phyloP scores from a whole-genome alignment of 2,113 vertebrate species.

The Trichomycterus rosablanca region DNA sequence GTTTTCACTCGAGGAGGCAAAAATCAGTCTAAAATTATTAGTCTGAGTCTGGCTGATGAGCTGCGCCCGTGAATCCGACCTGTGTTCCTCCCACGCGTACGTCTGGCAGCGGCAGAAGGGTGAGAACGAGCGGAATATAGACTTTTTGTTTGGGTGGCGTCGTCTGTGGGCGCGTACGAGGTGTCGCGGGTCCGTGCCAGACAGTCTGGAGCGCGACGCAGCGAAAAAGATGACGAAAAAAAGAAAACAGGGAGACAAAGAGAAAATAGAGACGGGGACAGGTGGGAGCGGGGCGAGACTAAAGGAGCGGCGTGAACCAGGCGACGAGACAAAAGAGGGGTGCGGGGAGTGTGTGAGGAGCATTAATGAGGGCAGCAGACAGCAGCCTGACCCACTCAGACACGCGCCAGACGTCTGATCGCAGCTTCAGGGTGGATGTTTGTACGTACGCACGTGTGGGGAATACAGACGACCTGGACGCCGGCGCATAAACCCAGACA shows the following conservation, averaged over 20 bases:
- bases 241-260: constrained; percentile 16
- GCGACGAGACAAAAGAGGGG: constrained; percentile 29
- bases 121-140: neutral
- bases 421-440: constrained; percentile 35
- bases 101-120: neutral
- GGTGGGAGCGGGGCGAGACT: neutral
- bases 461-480: constrained; percentile 9
- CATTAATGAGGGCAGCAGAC: constrained; percentile 43
- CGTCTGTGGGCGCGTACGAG: neutral
- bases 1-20: neutral
- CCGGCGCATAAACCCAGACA: too few relatives aligned
- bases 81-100: neutral
- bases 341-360: constrained; percentile 18
- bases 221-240: constrained; percentile 19
- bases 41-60: neutral
- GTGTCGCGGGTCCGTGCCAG: neutral
- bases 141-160: constrained; percentile 4
- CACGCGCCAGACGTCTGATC: constrained; percentile 48
- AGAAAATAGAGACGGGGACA: neutral
- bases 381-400: constrained; percentile 43
- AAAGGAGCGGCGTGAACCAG: constrained; percentile 4
- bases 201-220: constrained; percentile 15
- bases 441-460: constrained; percentile 46
- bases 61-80: neutral
- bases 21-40: neutral